Base-by-base conservation (phyloP, 2,888 invertebrate genomes). In the Caenorhabditis becei region DNA sequence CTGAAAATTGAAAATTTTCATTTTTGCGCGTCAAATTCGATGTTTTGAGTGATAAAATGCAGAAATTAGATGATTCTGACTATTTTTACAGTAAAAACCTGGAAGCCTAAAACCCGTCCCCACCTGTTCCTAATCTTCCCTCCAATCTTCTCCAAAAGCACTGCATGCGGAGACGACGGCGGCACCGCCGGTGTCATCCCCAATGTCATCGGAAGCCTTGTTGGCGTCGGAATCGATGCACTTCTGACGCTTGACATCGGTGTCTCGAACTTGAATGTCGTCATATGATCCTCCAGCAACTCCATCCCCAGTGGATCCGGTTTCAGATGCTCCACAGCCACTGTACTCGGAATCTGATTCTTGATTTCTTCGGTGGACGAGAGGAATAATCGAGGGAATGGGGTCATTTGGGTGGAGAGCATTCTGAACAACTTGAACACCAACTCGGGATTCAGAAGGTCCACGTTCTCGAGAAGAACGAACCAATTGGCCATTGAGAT, bases 401-500 rank as follows among this genome's bases (percentile, higher is more conserved):
- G 69, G 11, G 51, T 26, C 10, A 44, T 54, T 11, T 67, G 69
- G n/a, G 1, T 41, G 0, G 58, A 37, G 1, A 72, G 53, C 20
- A 77, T 37, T 47, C 49, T 74, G 74, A 85, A 77, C 10, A 87
- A 67, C 2, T 72, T 63, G 51, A 80, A 67, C 3, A 65, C 41
- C 14, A 72, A 47, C 20, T 59, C 51, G 8, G 69, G 47, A 14
- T 51, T 51, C 24, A 89, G 69, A 56, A 87, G 80, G 63, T 89
- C 87, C 35, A 89, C 70, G 62, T 89, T 88, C 58, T 89, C 89
- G 18, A 89, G 49, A 0, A 89, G 79, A 1, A 89, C 78, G 28
- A 58, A 79, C 80, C 80, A 80, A 18, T 41, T 80, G 2, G 67
- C 35, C 79, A 75, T 67, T 37, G 71, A 47, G 4, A 80, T 47